Percentiles rank a stretch among this genome's conserved stretches.
Conservation (phyloP, 1,140 invertebrate genomes). For the Neodiprion virginianus region DNA sequence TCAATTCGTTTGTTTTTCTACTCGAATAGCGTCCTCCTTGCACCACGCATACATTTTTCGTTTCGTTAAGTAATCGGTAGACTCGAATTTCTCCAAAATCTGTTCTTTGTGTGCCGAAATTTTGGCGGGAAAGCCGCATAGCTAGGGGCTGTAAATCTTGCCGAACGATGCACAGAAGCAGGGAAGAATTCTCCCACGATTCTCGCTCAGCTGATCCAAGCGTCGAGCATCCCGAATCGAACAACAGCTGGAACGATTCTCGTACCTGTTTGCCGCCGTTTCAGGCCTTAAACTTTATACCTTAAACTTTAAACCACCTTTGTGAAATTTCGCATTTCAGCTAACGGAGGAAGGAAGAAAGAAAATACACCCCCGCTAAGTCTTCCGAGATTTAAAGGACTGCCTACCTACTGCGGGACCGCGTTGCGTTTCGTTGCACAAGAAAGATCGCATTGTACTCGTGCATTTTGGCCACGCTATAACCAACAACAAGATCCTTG, state of each 20-base stretch:
- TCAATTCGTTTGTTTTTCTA: no score
- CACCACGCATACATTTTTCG: no score
- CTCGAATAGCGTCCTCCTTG: no score
- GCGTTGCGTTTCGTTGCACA: neutral
- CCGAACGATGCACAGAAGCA: neutral
- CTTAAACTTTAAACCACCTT: neutral
- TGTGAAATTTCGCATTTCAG: neutral
- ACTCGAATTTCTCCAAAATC: neutral
- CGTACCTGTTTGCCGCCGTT: neutral
- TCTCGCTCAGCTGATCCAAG: neutral
- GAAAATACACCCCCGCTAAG: slow-evolving; percentile 3
- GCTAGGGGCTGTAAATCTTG: neutral
- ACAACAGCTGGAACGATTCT: neutral
- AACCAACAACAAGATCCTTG: neutral
- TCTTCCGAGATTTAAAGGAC: neutral
- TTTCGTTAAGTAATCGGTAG: no score
- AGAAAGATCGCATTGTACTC: neutral
- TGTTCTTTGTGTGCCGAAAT: neutral
- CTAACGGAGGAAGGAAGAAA: no score
- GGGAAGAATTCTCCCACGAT: neutral
- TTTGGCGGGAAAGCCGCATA: neutral
- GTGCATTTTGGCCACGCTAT: neutral
- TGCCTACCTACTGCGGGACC: neutral
- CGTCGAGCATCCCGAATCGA: neutral
- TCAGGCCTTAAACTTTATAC: neutral